Evolutionary conservation across 2,888 invertebrate species (phyloP), one percentile per base, ranked within the genome.

Genomic region (Exocentrus adspersus): DNA sequence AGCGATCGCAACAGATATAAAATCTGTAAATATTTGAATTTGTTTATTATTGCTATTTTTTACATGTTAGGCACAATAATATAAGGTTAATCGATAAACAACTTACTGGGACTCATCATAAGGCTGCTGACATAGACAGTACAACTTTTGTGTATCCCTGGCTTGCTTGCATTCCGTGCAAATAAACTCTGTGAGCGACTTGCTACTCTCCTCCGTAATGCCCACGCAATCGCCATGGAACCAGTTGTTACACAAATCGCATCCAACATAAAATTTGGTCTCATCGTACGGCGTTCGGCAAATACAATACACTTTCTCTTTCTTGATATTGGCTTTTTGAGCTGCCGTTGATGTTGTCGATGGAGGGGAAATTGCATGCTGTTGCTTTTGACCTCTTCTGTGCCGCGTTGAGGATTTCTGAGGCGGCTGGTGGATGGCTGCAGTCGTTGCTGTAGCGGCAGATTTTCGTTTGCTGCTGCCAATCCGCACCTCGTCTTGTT

Each of bases 1-100:
- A 99, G 69, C 93, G 91, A 85, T 99, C 99, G 82, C 99, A 99
- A 80, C 97, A 98, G 78, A 99, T 97, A 83, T 98, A 99, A 87
- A 98, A 98, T 83, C 95, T 95, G 80, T 41, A 86, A 68, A 43
- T 61, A 67, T 3, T n/a, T 5, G 24, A 24, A 24, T 24, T 24
- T n/a, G n/a, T n/a, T n/a, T n/a, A n/a, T n/a, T 7, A 24, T 5
- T 24, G 24, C 7, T 24, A 24, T 24, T 24, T 7, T 24, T 24
- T 24, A 24, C 7, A 7, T 24, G 7, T 24, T 24, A 24, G 24
- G 24, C 7, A 24, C 41, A 37, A 37, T 7, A 37, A 5, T 9
- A 37, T 19, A 43, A 17, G 19, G 9, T 17, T 4, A 53, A 14
- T n/a, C 21, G 6, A 52, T 41, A 17, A n/a, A 17, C 20, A 19